These are phyloP conservation scores for Pyrocephalus nanus DNA, from an alignment of 2,797 vertebrate species.

Conservation along the genomic window DNA sequence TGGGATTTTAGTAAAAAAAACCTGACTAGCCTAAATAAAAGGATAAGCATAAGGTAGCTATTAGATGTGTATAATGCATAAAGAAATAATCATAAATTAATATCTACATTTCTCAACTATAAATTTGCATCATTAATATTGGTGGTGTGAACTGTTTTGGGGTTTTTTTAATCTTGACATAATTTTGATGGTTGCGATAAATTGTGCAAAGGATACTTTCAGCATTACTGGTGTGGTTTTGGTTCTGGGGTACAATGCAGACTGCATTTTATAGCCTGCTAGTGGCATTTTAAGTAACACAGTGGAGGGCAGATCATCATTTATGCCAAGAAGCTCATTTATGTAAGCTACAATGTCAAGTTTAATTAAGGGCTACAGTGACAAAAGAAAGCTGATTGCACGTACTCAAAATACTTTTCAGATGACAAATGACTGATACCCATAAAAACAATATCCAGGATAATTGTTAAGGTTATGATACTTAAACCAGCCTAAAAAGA, in stretches of 20 bases:
- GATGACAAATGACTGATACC: background rate
- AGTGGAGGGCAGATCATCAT: background rate
- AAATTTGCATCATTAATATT: background rate
- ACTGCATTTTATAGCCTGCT: slow-evolving; percentile 21
- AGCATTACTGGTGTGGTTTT: background rate
- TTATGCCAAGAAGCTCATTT: slow-evolving; percentile 41
- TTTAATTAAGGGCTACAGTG: slow-evolving; percentile 56
- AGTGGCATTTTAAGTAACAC: slow-evolving; percentile 19
- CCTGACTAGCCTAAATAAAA: background rate
- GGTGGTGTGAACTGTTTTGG: fast-evolving
- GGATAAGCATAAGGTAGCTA: background rate
- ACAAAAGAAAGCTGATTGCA: slow-evolving; percentile 28
- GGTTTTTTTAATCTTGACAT: background rate
- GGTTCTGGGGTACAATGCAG: background rate
- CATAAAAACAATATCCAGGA: background rate
- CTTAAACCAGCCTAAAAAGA: slow-evolving; percentile 24
- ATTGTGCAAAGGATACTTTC: background rate
- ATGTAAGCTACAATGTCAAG: slow-evolving; percentile 33
- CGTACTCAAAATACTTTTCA: slow-evolving; percentile 21
- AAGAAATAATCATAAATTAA: background rate
- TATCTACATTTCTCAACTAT: background rate
- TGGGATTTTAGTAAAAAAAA: background rate
- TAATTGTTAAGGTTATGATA: slow-evolving; percentile 14
- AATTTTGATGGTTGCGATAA: slow-evolving; percentile 1
- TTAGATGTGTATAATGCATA: background rate